phyloP scores from a whole-genome alignment of 2,113 vertebrate species.

The Melanerpes aurifrons region DNA sequence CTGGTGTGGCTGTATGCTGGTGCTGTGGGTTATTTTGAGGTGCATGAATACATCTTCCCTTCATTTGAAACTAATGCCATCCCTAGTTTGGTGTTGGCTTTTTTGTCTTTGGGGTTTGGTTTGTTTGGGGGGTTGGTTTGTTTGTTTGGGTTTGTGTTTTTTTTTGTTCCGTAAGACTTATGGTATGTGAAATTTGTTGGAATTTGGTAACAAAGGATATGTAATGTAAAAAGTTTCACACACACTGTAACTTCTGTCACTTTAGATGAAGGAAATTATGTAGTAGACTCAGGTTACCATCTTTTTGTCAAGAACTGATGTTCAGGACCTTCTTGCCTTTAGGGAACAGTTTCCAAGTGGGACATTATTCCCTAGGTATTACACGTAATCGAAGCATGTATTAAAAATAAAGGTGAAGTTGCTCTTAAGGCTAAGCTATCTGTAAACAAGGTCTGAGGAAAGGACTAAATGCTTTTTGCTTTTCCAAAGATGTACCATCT shows the following conservation, averaged over 20 bases:
- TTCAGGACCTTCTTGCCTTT: neutral
- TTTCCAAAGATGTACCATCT: neutral
- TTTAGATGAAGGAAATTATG: neutral
- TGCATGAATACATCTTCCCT: neutral
- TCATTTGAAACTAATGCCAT: neutral
- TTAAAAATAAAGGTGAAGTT: neutral
- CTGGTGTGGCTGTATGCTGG: neutral
- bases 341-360: neutral
- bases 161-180: neutral
- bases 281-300: neutral
- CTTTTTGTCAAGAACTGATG: neutral
- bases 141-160: neutral
- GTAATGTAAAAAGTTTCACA: neutral
- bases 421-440: neutral
- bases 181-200: rapidly evolving
- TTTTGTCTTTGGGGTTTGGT: neutral
- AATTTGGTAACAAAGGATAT: neutral
- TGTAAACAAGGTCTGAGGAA: neutral
- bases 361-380: neutral
- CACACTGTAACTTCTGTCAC: neutral
- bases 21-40: neutral
- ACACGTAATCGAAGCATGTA: neutral
- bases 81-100: neutral
- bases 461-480: neutral
- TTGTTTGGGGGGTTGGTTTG: too few relatives aligned